Evolutionary conservation across 2,888 invertebrate genomes (phyloP).

Genomic region (Alloscopus bannaensis): DNA sequence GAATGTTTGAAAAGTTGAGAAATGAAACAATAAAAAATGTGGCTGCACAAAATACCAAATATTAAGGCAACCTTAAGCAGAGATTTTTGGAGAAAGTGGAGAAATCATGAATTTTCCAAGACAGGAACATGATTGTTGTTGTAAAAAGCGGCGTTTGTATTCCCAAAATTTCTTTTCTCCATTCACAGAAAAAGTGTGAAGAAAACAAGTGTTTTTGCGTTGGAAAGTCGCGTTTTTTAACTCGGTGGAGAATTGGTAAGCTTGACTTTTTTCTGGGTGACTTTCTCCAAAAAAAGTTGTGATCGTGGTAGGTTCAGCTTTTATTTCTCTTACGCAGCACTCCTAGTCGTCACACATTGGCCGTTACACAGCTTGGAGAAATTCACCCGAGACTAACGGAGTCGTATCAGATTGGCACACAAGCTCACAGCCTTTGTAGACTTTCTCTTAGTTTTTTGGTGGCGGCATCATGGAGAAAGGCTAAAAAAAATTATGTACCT

Average conservation of each 20-base stretch:
- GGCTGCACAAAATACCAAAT: not conserved
- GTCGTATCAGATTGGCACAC: not conserved
- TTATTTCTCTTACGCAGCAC: not conserved
- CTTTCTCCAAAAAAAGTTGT: not conserved
- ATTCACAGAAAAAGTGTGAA: not conserved
- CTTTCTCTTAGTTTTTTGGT: not conserved
- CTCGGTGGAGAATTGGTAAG: no score
- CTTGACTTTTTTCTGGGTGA: not conserved
- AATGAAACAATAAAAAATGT: not conserved
- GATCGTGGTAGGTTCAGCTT: not conserved
- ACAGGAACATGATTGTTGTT: slow-evolving; percentile 16
- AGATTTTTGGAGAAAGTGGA: slow-evolving; percentile 34
- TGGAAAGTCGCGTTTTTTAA: not conserved
- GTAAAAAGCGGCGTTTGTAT: no score
- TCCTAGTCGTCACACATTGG: no score
- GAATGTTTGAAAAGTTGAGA: not conserved
- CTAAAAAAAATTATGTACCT: not conserved
- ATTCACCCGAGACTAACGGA: no score
- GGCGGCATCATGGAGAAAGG: not conserved
- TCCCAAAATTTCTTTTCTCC: slow-evolving; percentile 17
- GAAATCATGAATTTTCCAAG: slow-evolving; percentile 19
- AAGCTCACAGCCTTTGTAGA: not conserved
- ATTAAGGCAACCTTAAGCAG: slow-evolving; percentile 15
- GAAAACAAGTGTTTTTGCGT: not conserved
- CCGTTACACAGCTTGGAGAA: no score